phyloP scores from a whole-genome alignment of 2,797 vertebrate genomes.

The Anguilla pacifica region DNA sequence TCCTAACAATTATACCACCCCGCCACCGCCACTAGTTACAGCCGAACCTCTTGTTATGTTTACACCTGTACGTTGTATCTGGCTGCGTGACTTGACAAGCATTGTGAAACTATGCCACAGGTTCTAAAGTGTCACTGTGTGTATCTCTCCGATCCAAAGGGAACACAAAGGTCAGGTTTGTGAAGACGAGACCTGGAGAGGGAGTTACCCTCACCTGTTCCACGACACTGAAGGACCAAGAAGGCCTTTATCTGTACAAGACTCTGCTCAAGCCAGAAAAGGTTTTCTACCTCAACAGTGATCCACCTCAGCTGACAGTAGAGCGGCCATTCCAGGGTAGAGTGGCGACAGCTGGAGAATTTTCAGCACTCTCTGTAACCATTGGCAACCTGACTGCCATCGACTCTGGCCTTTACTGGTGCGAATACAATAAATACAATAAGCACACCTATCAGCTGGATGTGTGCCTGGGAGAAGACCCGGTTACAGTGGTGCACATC shows the following conservation, averaged over 20 bases:
- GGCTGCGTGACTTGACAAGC: too few species aligned
- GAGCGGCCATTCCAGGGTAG: not conserved
- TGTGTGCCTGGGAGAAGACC: not conserved
- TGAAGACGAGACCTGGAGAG: not conserved
- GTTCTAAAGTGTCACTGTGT: not conserved
- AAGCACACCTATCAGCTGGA: accelerated
- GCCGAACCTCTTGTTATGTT: not conserved
- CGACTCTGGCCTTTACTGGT: constrained; percentile 22
- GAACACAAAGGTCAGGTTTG: not conserved
- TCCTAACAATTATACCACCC: too few species aligned
- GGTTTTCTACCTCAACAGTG: not conserved
- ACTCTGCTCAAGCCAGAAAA: not conserved
- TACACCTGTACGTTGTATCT: not conserved
- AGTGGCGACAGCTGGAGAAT: not conserved
- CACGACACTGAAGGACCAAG: not conserved
- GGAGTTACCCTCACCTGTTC: not conserved
- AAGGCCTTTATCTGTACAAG: not conserved
- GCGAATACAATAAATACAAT: not conserved
- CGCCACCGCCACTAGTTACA: not conserved
- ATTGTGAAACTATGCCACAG: not conserved
- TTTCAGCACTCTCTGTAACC: not conserved
- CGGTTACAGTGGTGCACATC: not conserved
- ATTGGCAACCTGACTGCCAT: constrained; percentile 6
- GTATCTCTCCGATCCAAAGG: not conserved
- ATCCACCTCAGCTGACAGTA: not conserved